Conservation (phyloP, 2,888 invertebrate genomes). For the Perdita meconis region DNA sequence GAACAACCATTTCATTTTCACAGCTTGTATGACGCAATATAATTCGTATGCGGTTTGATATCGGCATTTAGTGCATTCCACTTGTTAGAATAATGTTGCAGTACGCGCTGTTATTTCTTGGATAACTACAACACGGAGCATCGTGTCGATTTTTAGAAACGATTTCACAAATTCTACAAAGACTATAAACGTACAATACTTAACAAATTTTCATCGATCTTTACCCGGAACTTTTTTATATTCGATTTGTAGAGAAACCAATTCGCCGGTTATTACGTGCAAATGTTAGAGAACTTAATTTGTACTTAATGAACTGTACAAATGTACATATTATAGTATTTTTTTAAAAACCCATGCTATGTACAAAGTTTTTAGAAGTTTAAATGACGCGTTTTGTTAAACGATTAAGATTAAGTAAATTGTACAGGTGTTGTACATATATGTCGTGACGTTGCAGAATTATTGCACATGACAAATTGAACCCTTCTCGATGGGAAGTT, state of each 20-base stretch:
- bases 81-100: constrained; percentile 25
- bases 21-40: constrained; percentile 13
- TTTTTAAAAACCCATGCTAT: constrained; percentile 21
- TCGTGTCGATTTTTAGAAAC: neutral
- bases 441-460: too few relatives aligned
- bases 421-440: neutral
- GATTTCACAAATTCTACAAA: neutral
- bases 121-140: neutral
- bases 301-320: neutral
- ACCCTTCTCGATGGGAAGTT: too few relatives aligned
- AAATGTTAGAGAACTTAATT: neutral
- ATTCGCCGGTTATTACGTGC: too few relatives aligned
- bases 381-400: constrained; percentile 13
- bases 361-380: constrained; percentile 33
- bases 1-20: neutral
- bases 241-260: neutral
- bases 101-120: neutral
- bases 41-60: constrained; percentile 15
- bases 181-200: neutral
- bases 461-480: too few relatives aligned
- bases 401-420: neutral
- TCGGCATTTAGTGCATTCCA: constrained; percentile 30
- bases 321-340: constrained; percentile 16
- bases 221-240: neutral
- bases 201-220: neutral